phyloP scores from a whole-genome alignment of 2,888 invertebrate species.

The Sylvicola cinctus region DNA sequence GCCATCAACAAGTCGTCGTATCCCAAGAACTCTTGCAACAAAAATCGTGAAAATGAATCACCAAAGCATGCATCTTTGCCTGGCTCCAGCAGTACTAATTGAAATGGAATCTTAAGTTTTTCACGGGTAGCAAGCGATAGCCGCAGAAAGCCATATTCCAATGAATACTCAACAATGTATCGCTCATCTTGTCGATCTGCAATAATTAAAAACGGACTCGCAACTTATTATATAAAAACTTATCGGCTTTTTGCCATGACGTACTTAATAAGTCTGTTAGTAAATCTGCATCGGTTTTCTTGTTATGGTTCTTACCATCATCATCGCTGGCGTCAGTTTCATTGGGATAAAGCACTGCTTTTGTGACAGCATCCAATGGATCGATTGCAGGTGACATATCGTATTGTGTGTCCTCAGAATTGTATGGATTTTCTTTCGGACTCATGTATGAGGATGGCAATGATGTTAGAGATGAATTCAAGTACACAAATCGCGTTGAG shows the following conservation, averaged over 20 bases:
- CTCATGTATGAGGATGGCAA: too few relatives aligned
- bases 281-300: constrained; percentile 2
- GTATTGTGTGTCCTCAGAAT: neutral
- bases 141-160: constrained; percentile 91
- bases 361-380: neutral
- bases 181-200: constrained; percentile 60
- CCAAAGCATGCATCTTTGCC: constrained; percentile 81
- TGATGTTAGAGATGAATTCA: too few relatives aligned
- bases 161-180: constrained; percentile 92
- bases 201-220: constrained; percentile 8
- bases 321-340: neutral
- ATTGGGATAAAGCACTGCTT: neutral
- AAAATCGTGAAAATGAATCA: constrained; percentile 69
- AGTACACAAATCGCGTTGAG: neutral
- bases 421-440: neutral
- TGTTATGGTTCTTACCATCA: neutral
- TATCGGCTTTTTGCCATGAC: too few relatives aligned
- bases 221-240: too few relatives aligned
- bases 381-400: neutral
- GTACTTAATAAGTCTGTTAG: too few relatives aligned
- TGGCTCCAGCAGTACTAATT: constrained; percentile 74
- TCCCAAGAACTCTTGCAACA: constrained; percentile 83
- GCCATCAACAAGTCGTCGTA: constrained; percentile 96
- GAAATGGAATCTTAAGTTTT: constrained; percentile 77
- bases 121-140: constrained; percentile 71